Evolutionary conservation across 2,888 invertebrate species (phyloP), one percentile per base, ranked within the genome.

Genomic region (Drosophila mettleri): DNA sequence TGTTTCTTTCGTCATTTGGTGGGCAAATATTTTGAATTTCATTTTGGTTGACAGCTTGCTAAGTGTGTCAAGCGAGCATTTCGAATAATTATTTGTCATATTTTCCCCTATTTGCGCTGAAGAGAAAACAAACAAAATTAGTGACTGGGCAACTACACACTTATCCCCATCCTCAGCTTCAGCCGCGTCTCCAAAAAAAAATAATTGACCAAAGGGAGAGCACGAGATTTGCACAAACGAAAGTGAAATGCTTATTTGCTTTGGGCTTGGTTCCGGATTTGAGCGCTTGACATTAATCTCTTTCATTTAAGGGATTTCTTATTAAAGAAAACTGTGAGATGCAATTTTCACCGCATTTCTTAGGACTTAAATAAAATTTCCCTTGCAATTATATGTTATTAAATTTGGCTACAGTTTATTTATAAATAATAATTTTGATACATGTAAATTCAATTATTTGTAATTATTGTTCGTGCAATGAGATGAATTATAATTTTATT

Each of bases 61-160:
- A 89, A 79, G 85, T 88, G 77, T 88, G 88, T 88, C 88, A 88
- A 82, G 87, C 87, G 80, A 75, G 69, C 60, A 74, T 82, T 88
- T 78, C 60, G 57, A 71, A 74, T 68, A 74, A 78, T 88, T 89
- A 80, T 87, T 84, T 89, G 88, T 81, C 84, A 81, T 78, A 83
- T 86, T 86, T 88, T 75, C 71, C 71, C 69, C 68, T 33, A 60
- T 73, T 64, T 68, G 65, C 48, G 46, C 62, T 55, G 61, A 74
- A 84, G 81, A 71, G 67, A 86, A 84, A 82, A 82, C 66, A 86
- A 84, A 88, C 74, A 87, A 54, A 75, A 81, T 86, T 84, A 86
- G 81, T 82, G 83, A 83, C 86, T 72, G 60, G 59, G 78, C 87
- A 76, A 51, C 76, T 61, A 68, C 43, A 49, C 38, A 61, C 68